phyloP scores from a whole-genome alignment of 2,888 invertebrate genomes.

The Petrolisthes cinctipes region DNA sequence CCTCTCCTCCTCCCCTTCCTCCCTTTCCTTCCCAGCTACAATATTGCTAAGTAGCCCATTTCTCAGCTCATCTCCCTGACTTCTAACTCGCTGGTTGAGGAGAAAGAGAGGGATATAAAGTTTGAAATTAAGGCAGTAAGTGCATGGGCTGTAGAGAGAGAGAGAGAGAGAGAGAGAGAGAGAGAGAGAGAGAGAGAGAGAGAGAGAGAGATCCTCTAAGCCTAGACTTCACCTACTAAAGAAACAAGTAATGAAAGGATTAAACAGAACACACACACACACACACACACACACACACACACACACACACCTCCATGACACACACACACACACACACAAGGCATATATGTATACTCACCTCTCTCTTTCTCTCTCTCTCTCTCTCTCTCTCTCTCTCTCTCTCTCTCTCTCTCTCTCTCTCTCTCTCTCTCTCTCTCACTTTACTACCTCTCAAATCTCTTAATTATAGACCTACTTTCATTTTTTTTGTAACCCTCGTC shows the following conservation, averaged over 20 bases:
- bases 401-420: background rate
- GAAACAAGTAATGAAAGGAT: background rate
- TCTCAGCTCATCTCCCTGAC: background rate
- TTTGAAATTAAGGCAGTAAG: too few relatives aligned
- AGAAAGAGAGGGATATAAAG: too few relatives aligned
- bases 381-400: background rate
- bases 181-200: background rate
- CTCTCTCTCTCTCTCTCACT: background rate
- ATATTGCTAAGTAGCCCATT: background rate
- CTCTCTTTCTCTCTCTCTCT: background rate
- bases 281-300: constrained; percentile 24
- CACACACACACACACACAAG: constrained; percentile 19
- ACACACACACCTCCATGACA: background rate
- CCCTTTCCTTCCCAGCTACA: background rate
- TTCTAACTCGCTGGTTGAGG: too few relatives aligned
- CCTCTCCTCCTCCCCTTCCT: background rate
- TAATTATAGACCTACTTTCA: too few relatives aligned
- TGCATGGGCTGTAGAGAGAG: background rate
- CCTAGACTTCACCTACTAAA: background rate
- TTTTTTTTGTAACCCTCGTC: too few relatives aligned
- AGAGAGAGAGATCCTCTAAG: background rate
- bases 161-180: background rate
- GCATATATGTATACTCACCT: background rate
- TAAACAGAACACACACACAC: background rate
- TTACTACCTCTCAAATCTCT: background rate